Evolutionary conservation across 2,888 invertebrate species (phyloP).

Genomic region (Hirtodrosophila confusa): DNA sequence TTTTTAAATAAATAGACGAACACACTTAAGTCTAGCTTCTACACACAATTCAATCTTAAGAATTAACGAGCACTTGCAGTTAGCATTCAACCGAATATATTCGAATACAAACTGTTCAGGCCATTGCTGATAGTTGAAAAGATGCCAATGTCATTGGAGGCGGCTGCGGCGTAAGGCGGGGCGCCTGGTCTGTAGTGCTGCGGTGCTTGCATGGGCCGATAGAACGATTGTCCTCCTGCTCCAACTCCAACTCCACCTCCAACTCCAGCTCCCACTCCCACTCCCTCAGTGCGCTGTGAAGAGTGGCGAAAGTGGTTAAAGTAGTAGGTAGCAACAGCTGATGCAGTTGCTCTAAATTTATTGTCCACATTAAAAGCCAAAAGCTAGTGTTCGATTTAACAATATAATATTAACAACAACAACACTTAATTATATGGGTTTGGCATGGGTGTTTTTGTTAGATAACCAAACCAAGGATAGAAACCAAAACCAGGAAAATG

Average conservation of each 20-base stretch:
- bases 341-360: slow-evolving; percentile 19
- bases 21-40: slow-evolving; percentile 43
- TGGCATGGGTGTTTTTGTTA: neutral
- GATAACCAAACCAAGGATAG: too few species aligned
- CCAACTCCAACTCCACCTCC: slow-evolving; percentile 31
- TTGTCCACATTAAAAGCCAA: slow-evolving; percentile 36
- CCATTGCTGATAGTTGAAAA: slow-evolving; percentile 91
- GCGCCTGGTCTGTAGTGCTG: slow-evolving; percentile 84
- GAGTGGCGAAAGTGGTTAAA: slow-evolving; percentile 5
- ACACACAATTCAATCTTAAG: slow-evolving; percentile 46
- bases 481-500: slow-evolving; percentile 1
- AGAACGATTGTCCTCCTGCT: slow-evolving; percentile 84
- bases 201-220: slow-evolving; percentile 86
- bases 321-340: slow-evolving; percentile 3
- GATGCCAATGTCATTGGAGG: slow-evolving; percentile 83
- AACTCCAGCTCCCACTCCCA: slow-evolving; percentile 83
- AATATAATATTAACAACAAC: slow-evolving; percentile 35
- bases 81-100: slow-evolving; percentile 88
- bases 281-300: slow-evolving; percentile 88
- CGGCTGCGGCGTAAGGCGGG: slow-evolving; percentile 78
- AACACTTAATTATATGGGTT: slow-evolving; percentile 30
- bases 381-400: slow-evolving; percentile 18
- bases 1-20: slow-evolving; percentile 47
- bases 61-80: slow-evolving; percentile 8
- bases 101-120: slow-evolving; percentile 91